phyloP scores from a whole-genome alignment of 1,140 invertebrate species.

The Xylocopa sonorina region DNA sequence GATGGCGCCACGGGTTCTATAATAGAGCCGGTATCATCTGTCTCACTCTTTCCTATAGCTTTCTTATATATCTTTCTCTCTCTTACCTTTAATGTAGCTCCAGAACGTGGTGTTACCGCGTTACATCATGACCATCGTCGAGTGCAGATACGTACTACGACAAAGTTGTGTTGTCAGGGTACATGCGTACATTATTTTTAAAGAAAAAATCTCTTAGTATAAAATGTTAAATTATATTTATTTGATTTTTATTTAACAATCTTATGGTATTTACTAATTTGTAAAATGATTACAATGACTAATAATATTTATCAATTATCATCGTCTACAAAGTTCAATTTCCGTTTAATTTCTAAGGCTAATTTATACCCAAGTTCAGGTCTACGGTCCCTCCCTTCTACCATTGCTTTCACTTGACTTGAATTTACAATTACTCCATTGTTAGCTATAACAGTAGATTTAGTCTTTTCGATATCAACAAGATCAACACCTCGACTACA shows the following conservation, averaged over 20 bases:
- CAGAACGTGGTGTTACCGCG: too few species aligned
- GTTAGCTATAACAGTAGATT: conserved; percentile 87
- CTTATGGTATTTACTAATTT: conserved; percentile 1
- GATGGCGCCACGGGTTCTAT: too few species aligned
- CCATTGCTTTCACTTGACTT: conserved; percentile 90
- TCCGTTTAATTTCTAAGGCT: conserved; percentile 89
- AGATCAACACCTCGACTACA: conserved; percentile 94
- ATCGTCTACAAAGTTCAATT: conserved; percentile 42
- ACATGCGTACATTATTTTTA: not conserved
- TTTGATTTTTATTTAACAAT: not conserved
- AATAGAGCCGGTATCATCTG: too few species aligned
- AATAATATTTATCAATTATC: conserved; percentile 12
- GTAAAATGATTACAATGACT: not conserved
- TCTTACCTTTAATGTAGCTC: too few species aligned
- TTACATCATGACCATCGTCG: too few species aligned
- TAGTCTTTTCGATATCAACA: conserved; percentile 91
- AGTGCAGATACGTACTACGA: too few species aligned
- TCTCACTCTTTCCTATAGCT: too few species aligned
- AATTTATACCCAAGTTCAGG: conserved; percentile 94
- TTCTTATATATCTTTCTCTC: too few species aligned
- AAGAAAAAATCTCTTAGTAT: not conserved
- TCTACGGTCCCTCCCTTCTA: conserved; percentile 91
- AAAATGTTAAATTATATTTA: not conserved
- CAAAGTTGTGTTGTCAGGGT: too few species aligned
- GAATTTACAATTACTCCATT: conserved; percentile 92